phyloP scores from a whole-genome alignment of 2,113 vertebrate genomes.

The Zapornia atra region DNA sequence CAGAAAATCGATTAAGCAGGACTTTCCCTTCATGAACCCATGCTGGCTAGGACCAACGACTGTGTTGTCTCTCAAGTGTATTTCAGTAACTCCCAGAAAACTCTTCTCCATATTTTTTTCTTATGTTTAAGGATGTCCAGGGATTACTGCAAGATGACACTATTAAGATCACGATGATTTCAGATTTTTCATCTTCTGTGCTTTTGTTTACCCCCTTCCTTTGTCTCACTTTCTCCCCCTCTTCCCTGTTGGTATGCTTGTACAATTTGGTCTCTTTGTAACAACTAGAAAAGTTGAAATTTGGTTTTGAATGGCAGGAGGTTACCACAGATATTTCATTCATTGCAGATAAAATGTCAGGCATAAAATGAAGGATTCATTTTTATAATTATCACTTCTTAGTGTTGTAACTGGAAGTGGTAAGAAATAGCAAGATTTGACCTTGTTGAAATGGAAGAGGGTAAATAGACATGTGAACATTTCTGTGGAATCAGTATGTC shows the following conservation, averaged over 20 bases:
- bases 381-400: conserved; percentile 33
- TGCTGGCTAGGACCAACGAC: background rate
- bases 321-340: conserved; percentile 1
- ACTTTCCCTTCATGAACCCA: background rate
- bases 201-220: background rate
- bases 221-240: background rate
- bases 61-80: background rate
- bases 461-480: background rate
- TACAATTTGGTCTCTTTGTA: background rate
- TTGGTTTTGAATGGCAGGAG: background rate
- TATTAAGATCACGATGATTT: background rate
- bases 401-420: background rate
- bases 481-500: background rate
- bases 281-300: background rate
- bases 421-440: conserved; percentile 29
- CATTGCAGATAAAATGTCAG: conserved; percentile 50
- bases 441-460: background rate
- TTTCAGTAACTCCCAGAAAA: background rate
- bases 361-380: background rate
- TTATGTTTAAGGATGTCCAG: background rate
- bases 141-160: background rate
- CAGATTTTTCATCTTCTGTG: background rate
- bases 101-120: background rate
- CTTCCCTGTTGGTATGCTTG: background rate
- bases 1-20: background rate